Base-by-base conservation (phyloP, 2,888 invertebrate genomes). In the Beris morrisii region DNA sequence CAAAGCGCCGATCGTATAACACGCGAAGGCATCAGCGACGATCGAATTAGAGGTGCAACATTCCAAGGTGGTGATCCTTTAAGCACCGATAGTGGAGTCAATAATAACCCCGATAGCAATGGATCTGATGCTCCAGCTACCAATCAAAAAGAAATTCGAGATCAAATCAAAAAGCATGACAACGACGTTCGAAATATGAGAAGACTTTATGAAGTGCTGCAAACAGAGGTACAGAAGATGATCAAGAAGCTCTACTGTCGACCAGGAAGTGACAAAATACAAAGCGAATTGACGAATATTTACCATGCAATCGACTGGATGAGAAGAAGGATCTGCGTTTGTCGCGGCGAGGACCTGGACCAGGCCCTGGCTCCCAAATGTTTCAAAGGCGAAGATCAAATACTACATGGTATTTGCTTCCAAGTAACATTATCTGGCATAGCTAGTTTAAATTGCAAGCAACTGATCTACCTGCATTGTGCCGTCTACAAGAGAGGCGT, bases 251-350 rank as follows among this genome's bases (percentile, higher is more conserved):
- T 56, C 13, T 44, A 56, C 22, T 5, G 7, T 9, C 13, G 12
- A 44, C 56, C 56, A 22, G 43, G 56, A 12, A 44, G 56, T 44
- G 56, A 43, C 7, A 56, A 56, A 12, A 13, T 56, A 2, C 56
- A 56, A 30, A 44, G 43, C 4, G 44, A 43, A 22, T 7, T 56
- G 44, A 9, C 15, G 6, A 56, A 9, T 9, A 44, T 56, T 28
- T 56, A 56, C 15, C 44, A 43, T 15, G 56, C 56, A 4, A 44
- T 44, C 15, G 22, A 56, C 15, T 56, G 43, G 44, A 56, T 56
- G 5, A 56, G 22, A 44, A 56, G 11, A 11, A 15, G 44, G 4
- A 56, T 56, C 1, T 56, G 56, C 22, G 15, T 15, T 38, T 44
- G 44, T 7, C 15, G 4, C 28, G 7, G 15, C 11, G 56, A 44